Base-by-base conservation (phyloP, 2,888 invertebrate species). In the Clitarchus hookeri region DNA sequence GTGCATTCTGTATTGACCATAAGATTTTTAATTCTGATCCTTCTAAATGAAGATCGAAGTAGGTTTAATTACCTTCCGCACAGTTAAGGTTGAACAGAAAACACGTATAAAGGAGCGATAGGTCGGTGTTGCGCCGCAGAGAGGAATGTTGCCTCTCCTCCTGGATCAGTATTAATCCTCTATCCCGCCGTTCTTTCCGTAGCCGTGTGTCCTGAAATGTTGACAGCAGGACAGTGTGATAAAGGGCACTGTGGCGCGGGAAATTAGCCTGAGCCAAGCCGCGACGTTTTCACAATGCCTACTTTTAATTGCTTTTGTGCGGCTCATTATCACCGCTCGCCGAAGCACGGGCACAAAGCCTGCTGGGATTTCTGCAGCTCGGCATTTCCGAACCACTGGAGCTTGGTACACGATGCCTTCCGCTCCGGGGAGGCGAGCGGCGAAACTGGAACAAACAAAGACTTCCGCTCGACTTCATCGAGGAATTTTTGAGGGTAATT, bases 151-250 rank as follows among this genome's bases (percentile, higher is more conserved):
- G 8, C 65, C 65, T 0, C 65, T 19, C 65, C 65, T n/a, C 65
- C 65, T 65, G 65, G 65, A 65, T 65, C 65, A n/a, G 65, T n/a
- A 65, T 65, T 65, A 65, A 65, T 65, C 65, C 65, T 65, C 65
- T n/a, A 65, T n/a, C 65, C 65, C 8, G 65, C 23, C 65, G 16
- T 65, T 65, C 65, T 65, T 65, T 65, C 65, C n/a, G 23, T 0
- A n/a, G 65, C 65, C 3, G 65, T n/a, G 65, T n/a, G 65, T 65
- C 65, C 13, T 65, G 65, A 65, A 65, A n/a, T 65, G 65, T 65
- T 65, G 65, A 65, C 65, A 65, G 65, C 65, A 65, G 65, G 65
- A 65, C 65, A 65, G 65, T 6, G n/a, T 1, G 65, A n/a, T 19
- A n/a, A 65, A 65, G 65, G 65, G 65, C 13, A 16, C 13, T 53